Evolutionary conservation across 2,113 vertebrate species (phyloP).

Genomic region (Erythrocebus patas): DNA sequence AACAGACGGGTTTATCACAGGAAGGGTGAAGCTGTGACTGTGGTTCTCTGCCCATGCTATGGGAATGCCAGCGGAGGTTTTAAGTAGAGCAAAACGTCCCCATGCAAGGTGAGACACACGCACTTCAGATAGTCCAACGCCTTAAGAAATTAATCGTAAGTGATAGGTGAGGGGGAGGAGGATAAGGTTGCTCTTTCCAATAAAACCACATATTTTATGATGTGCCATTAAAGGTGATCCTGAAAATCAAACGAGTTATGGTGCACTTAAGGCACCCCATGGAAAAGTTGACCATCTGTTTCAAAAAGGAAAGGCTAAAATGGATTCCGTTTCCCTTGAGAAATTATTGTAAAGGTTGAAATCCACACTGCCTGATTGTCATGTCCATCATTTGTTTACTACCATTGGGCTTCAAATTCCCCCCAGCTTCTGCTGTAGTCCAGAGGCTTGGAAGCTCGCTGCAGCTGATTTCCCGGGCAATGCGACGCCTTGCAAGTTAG

Average conservation of each 20-base stretch:
- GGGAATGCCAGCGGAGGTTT: neutral
- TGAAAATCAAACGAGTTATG: too few species aligned
- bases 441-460: accelerated
- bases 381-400: neutral
- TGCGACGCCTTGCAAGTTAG: accelerated
- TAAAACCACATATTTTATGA: neutral
- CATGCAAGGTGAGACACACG: neutral
- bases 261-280: neutral
- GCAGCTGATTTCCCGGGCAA: neutral
- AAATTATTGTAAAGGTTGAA: neutral
- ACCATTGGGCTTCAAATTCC: neutral
- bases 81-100: neutral
- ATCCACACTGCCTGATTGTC: neutral
- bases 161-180: neutral
- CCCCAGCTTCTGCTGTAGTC: neutral
- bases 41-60: neutral
- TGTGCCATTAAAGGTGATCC: neutral
- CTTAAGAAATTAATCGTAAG: neutral
- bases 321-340: neutral
- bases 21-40: neutral
- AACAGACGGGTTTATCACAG: neutral
- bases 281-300: neutral
- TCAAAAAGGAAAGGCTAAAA: neutral
- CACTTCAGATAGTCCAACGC: neutral
- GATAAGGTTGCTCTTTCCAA: neutral